Evolutionary conservation across 2,888 invertebrate genomes (phyloP).

Genomic region (Agrotis puta): DNA sequence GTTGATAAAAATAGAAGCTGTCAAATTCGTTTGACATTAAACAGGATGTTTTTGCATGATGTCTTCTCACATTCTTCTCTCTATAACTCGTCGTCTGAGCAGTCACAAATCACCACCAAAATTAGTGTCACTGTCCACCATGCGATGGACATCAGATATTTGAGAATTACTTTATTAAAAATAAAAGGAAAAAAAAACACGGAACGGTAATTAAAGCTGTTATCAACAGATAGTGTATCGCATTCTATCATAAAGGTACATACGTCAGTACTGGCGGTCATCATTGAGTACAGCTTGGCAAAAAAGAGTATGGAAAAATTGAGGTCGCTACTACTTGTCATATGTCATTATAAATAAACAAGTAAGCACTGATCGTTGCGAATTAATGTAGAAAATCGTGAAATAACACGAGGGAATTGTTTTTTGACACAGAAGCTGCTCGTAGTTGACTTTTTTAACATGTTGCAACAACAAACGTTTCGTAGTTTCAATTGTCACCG

Average conservation of each 20-base stretch:
- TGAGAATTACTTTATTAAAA: neutral
- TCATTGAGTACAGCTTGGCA: too few relatives aligned
- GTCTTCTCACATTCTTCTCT: too few relatives aligned
- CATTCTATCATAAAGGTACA: slow-evolving; percentile 42
- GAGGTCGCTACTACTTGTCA: too few relatives aligned
- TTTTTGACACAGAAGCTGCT: too few relatives aligned
- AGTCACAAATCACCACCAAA: neutral
- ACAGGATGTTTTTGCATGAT: neutral
- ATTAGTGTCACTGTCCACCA: neutral
- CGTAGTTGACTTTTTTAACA: too few relatives aligned
- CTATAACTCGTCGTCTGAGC: neutral
- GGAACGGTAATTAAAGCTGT: slow-evolving; percentile 59
- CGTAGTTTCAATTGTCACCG: too few relatives aligned
- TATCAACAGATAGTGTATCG: slow-evolving; percentile 65
- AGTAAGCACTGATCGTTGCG: too few relatives aligned
- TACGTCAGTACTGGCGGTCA: slow-evolving; percentile 3
- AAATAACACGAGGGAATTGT: too few relatives aligned
- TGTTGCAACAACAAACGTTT: too few relatives aligned
- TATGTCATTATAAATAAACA: too few relatives aligned
- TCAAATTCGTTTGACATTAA: slow-evolving; percentile 3
- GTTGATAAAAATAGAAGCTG: neutral
- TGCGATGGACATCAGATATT: neutral
- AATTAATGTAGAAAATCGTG: too few relatives aligned
- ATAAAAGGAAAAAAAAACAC: slow-evolving; percentile 28
- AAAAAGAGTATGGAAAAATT: too few relatives aligned